Conservation (phyloP, 2,797 vertebrate genomes). For the Melanitta fusca region DNA sequence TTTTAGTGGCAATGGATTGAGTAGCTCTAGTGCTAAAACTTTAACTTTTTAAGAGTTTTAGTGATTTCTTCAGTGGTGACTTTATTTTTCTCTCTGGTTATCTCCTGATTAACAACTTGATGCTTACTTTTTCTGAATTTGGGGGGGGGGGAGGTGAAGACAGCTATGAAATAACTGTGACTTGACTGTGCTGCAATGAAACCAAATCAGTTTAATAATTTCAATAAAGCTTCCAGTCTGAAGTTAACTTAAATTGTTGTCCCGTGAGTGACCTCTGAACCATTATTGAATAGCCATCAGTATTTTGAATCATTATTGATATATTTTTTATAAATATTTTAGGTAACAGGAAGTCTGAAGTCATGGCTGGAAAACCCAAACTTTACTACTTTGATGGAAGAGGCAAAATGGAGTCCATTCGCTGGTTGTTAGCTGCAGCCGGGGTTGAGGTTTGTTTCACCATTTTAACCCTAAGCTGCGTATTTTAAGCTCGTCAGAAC, state of each 20-base stretch:
- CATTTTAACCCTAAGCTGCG: not conserved
- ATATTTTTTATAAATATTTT: not conserved
- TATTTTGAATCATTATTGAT: not conserved
- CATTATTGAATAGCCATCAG: not conserved
- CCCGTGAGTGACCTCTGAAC: not conserved
- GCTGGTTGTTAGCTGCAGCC: conserved; percentile 85
- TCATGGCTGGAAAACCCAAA: conserved; percentile 82
- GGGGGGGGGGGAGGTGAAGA: not conserved
- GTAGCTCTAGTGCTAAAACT: not conserved
- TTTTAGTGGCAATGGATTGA: not conserved
- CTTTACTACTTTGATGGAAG: conserved; percentile 87
- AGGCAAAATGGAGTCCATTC: conserved; percentile 88
- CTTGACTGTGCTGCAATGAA: not conserved
- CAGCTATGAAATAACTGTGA: not conserved
- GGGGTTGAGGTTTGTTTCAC: conserved; percentile 79
- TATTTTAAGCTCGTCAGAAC: not conserved
- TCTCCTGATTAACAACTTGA: not conserved
- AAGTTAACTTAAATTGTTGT: not conserved
- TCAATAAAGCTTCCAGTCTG: too few relatives aligned
- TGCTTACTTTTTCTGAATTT: not conserved
- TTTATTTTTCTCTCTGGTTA: not conserved
- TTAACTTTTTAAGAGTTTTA: not conserved
- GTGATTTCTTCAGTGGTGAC: not conserved
- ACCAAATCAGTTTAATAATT: not conserved
- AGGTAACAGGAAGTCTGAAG: conserved; percentile 31